phyloP scores from a whole-genome alignment of 2,113 vertebrate genomes.

The Pituophis catenifer region DNA sequence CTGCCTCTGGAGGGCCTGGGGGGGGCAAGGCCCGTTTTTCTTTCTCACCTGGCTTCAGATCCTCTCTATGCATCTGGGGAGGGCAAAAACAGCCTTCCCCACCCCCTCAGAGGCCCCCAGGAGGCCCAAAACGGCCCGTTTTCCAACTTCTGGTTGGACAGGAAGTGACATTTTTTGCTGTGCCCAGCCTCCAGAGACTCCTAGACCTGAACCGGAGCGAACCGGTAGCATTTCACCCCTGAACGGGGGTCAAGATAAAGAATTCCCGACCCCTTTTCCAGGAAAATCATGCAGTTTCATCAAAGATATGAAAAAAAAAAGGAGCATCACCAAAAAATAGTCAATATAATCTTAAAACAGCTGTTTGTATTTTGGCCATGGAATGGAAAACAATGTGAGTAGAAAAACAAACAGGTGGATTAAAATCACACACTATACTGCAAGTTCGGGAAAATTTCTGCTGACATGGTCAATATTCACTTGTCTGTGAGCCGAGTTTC shows the following conservation, averaged over 20 bases:
- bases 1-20: no score
- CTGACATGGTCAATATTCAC: neutral
- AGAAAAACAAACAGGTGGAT: neutral
- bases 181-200: no score
- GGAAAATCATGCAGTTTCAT: neutral
- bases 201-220: no score
- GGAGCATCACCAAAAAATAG: neutral
- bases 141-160: no score
- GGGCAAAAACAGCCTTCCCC: no score
- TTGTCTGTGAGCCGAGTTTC: neutral
- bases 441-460: neutral
- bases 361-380: neutral
- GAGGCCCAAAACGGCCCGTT: no score
- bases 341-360: neutral
- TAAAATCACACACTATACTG: neutral
- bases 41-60: no score
- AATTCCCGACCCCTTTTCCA: neutral
- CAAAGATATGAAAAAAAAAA: neutral
- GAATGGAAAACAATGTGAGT: neutral
- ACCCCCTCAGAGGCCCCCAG: no score
- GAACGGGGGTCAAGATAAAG: neutral
- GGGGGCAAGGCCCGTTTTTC: no score
- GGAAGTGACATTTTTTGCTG: no score
- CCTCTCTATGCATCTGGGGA: no score
- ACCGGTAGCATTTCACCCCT: no score